Conservation (phyloP, 2,888 invertebrate genomes). For the Dorcus parallelipipedus region DNA sequence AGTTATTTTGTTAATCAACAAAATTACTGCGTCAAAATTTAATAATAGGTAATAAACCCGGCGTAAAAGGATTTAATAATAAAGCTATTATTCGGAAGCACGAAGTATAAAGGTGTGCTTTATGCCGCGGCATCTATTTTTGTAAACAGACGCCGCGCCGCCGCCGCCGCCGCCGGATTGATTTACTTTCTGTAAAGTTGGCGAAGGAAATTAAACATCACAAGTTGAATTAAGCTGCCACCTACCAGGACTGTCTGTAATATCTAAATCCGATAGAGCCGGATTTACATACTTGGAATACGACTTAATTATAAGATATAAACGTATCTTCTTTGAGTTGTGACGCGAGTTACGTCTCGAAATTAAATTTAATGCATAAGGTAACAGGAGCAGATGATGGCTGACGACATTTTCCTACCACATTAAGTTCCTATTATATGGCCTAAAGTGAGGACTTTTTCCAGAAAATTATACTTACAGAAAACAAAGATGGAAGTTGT, state of each 20-base stretch:
- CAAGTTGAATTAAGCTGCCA: conserved; percentile 11
- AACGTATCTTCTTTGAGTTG: conserved; percentile 23
- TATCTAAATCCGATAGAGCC: conserved; percentile 17
- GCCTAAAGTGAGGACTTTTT: too few relatives aligned
- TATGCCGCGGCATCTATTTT: background rate
- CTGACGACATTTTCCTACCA: too few relatives aligned
- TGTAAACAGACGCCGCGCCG: background rate
- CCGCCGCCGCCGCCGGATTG: background rate
- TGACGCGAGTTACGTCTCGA: background rate
- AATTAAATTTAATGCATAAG: background rate
- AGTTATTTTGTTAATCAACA: too few relatives aligned
- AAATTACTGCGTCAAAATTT: too few relatives aligned
- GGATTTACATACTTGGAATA: conserved; percentile 21
- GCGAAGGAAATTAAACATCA: conserved; percentile 5
- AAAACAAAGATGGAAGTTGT: too few relatives aligned
- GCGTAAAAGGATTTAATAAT: too few relatives aligned
- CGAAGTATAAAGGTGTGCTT: too few relatives aligned
- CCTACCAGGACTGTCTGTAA: conserved; percentile 11
- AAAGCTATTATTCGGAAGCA: too few relatives aligned
- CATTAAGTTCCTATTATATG: too few relatives aligned
- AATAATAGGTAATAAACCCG: too few relatives aligned
- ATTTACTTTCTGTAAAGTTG: background rate
- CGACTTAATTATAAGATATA: conserved; percentile 22
- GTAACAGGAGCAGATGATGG: too few relatives aligned
- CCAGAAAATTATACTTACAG: too few relatives aligned